phyloP scores from a whole-genome alignment of 2,888 invertebrate species.

The Cabera pusaria region DNA sequence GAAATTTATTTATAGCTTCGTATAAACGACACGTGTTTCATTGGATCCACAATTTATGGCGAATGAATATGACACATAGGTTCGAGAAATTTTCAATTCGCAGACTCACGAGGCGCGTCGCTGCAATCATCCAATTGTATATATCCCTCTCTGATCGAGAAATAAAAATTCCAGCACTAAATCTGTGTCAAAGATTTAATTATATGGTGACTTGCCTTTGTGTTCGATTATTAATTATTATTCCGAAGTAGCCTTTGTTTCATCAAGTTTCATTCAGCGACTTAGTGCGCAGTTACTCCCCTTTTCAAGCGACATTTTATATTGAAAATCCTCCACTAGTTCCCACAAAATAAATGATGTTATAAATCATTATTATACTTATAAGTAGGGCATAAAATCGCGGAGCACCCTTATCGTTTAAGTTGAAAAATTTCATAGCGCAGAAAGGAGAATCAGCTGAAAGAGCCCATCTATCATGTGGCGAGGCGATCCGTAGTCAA shows the following conservation, averaged over 20 bases:
- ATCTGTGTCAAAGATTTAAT: slow-evolving; percentile 40
- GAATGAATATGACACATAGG: slow-evolving; percentile 43
- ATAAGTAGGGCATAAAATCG: slow-evolving; percentile 52
- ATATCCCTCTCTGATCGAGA: background rate
- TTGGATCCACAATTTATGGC: slow-evolving; percentile 54
- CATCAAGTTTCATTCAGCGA: slow-evolving; percentile 48
- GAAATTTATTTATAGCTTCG: slow-evolving; percentile 71
- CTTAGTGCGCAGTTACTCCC: slow-evolving; percentile 47
- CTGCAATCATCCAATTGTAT: background rate
- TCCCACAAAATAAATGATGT: slow-evolving; percentile 43
- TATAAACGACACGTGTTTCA: slow-evolving; percentile 63
- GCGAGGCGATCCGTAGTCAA: slow-evolving; percentile 50
- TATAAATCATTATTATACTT: slow-evolving; percentile 66
- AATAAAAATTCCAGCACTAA: slow-evolving; percentile 10
- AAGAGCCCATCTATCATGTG: slow-evolving; percentile 65
- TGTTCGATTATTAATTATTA: slow-evolving; percentile 69
- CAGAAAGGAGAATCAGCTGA: slow-evolving; percentile 63
- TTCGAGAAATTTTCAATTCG: slow-evolving; percentile 40
- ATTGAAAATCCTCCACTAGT: slow-evolving; percentile 46
- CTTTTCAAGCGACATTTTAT: slow-evolving; percentile 44
- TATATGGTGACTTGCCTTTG: slow-evolving; percentile 50
- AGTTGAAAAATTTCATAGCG: slow-evolving; percentile 70
- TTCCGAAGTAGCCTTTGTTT: slow-evolving; percentile 57
- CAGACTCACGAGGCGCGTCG: background rate
- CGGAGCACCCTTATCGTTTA: slow-evolving; percentile 64